Base-by-base conservation (phyloP, 2,113 vertebrate species). In the Scytalopus superciliaris region DNA sequence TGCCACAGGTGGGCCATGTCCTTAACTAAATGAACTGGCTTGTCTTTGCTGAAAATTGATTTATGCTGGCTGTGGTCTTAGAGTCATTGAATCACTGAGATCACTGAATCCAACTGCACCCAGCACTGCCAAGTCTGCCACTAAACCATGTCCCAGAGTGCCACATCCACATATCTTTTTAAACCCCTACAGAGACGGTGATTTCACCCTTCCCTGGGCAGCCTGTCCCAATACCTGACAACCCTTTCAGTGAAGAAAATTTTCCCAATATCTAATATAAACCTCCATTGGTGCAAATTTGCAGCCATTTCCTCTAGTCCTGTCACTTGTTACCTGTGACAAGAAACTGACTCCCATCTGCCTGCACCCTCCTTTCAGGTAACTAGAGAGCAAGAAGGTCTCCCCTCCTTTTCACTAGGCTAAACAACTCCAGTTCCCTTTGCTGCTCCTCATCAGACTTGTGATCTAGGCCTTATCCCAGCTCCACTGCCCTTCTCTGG, bases 1-100 rank as follows among this genome's bases (percentile, higher is more conserved):
- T 76, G 53, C 49, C 59, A 80, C 0, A 0, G 0, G 16, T 39
- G 44, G n/a, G 31, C 17, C 9, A 37, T 1, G 3, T 55, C 11
- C 57, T n/a, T 60, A 68, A 68, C 21, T 12, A 73, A 72, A 14
- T 28, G 77, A 88, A 44, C 23, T 24, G 21, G 18, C 49, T 92
- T 76, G 76, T 68, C 23, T 69, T 56, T 60, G 55, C 40, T 86
- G 55, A 21, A 86, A 77, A 45, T 16, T 64, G 27, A 73, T 66
- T 79, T 53, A 47, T 37, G 33, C 40, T 79, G 66, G 35, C n/a
- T 35, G 1, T 52, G 4, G 17, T 55, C 40, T 45, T n/a, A 30
- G 10, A 74, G 28, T 44, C 33, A 50, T 1, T 12, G 33, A 60
- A 14, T 35, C 40, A 67, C 10, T 74, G 53, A 60, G 28, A 60